phyloP scores from a whole-genome alignment of 2,797 vertebrate species.

The Sebastes minor region DNA sequence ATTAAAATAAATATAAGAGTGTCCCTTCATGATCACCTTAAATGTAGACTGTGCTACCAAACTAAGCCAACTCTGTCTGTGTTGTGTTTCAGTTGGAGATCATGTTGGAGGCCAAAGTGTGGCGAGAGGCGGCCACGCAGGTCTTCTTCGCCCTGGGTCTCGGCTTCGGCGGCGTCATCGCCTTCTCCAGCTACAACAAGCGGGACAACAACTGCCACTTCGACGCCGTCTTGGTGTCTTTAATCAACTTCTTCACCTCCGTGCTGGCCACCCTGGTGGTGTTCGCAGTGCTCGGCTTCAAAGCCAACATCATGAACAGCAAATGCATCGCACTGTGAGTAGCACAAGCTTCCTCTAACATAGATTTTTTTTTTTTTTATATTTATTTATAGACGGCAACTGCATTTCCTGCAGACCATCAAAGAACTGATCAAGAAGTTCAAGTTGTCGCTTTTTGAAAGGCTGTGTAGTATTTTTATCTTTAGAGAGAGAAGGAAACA shows the following conservation, averaged over 20 bases:
- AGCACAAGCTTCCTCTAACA: neutral
- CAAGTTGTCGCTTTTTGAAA: neutral
- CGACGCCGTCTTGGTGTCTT: constrained; percentile 95
- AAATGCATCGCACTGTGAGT: constrained; percentile 88
- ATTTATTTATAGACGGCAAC: neutral
- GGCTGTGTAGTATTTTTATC: neutral
- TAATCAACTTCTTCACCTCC: constrained; percentile 98
- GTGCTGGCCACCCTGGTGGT: constrained; percentile 97
- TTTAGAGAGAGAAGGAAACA: neutral
- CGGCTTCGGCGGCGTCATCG: constrained; percentile 97
- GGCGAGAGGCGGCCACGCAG: constrained; percentile 97
- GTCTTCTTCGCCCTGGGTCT: constrained; percentile 98
- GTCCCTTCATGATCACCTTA: rapidly evolving
- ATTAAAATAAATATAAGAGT: neutral
- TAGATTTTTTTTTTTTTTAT: no score
- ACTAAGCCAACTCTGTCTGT: neutral
- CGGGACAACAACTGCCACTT: constrained; percentile 99
- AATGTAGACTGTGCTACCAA: neutral
- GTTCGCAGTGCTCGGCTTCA: constrained; percentile 97
- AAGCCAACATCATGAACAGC: constrained; percentile 93
- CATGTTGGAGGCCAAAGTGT: constrained; percentile 96
- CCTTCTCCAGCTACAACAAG: constrained; percentile 99
- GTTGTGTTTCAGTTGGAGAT: constrained; percentile 88
- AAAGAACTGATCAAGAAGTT: neutral
- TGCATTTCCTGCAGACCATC: neutral